Base-by-base conservation (phyloP, 2,113 vertebrate species). In the Microcebus tavaratra region DNA sequence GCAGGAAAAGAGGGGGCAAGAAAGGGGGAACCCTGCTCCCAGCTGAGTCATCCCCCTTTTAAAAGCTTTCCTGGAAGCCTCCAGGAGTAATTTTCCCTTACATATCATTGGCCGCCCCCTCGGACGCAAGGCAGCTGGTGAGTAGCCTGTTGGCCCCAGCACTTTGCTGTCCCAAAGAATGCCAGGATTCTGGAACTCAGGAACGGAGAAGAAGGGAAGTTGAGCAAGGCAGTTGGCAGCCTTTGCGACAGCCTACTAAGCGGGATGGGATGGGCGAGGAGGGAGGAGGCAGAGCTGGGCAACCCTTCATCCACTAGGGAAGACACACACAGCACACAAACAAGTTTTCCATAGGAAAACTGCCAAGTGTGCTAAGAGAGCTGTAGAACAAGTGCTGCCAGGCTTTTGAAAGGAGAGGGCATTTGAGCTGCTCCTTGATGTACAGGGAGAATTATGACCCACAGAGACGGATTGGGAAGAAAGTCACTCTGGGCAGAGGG, bases 31-130 rank as follows among this genome's bases (percentile, higher is more conserved):
- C 36, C 61, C 75, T 65, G 27, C 65, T 91, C 88, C 83, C 21
- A 87, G 83, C 27, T 91, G 81, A 96, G 31, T 88, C 90, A 65
- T 75, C 68, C 42, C 36, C 65, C 65, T 89, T 27, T 70, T 45
- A 72, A 36, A 95, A 8, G n/a, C 83, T 91, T 94, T 95, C 79
- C 92, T 76, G 92, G 83, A 79, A 63, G 20, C 21, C 12, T 57
- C 72, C 27, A 36, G 13, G 34, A 3, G 39, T 27, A 45, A 78
- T 48, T 83, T 55, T 42, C 76, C 53, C 50, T 79, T 53, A n/a
- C 4, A 10, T n/a, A 31, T 94, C 80, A 17, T 42, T 34, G 20
- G 39, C n/a, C 39, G 36, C 55, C 86, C 84, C 25, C 21, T 39
- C 6, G 15, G 27, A 18, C 34, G 17, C 80, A 59, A 67, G 59